Percentiles rank a stretch among this genome's conserved stretches.
These are phyloP conservation scores for Campopleginae sp. DNA, from an alignment of 2,888 invertebrate genomes.

Conservation along the genomic window DNA sequence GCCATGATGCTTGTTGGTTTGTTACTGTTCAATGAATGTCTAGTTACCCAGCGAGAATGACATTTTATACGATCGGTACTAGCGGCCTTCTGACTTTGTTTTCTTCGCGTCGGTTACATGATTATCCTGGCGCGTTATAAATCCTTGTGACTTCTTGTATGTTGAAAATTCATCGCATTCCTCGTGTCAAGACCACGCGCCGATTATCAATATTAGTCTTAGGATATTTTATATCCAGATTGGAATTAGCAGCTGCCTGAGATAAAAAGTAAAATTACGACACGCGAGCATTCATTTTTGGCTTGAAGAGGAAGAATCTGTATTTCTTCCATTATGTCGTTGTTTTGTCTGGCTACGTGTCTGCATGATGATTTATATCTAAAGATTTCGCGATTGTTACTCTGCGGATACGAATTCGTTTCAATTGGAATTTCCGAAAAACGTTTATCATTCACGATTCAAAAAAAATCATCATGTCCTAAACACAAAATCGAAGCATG, in stretches of 20 bases:
- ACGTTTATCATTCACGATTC: too few relatives aligned
- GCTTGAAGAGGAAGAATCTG: not conserved
- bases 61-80: conserved; percentile 6
- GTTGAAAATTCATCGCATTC: not conserved
- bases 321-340: not conserved
- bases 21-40: not conserved
- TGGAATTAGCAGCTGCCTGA: not conserved
- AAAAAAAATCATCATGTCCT: too few relatives aligned
- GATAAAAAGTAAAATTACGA: not conserved
- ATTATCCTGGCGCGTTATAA: not conserved
- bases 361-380: not conserved
- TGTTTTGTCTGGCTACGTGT: not conserved
- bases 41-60: not conserved
- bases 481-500: too few relatives aligned
- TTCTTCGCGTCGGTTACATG: not conserved
- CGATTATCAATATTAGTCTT: not conserved
- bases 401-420: too few relatives aligned
- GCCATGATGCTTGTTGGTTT: conserved; percentile 21
- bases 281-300: not conserved
- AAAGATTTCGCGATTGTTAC: not conserved
- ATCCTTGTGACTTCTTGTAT: not conserved
- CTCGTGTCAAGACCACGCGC: not conserved
- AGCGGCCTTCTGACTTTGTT: not conserved
- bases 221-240: not conserved
- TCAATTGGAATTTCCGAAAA: too few relatives aligned